Base-by-base conservation (phyloP, 1,140 invertebrate species). In the Muscidifurax raptorellus region DNA sequence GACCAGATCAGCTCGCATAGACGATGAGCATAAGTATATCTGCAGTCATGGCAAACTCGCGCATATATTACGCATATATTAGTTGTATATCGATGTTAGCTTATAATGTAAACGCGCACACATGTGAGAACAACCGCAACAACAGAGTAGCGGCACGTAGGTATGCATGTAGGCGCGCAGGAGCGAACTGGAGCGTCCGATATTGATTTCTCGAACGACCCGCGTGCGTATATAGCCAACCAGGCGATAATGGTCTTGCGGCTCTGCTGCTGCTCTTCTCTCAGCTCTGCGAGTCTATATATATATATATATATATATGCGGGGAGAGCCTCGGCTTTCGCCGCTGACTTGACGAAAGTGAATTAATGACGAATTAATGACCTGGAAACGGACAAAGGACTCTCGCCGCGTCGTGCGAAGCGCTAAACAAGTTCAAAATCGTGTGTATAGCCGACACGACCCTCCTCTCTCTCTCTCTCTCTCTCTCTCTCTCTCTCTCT, bases 151-250 rank as follows among this genome's bases (percentile, higher is more conserved):
- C 2, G 40, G 76, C 27, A 78, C 10, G 47, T 64, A 59, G 22
- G 25, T 75, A 44, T 76, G 40, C 25, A 44, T 47, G 59, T 30
- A 59, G 22, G 82, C 75, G 44, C 59, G 30, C 59, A 64, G 52
- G n/a, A n/a, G 27, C 66, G 66, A 83, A 83, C 75, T 71, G 75
- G 64, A 83, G 75, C 75, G 36, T 83, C 75, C 52, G 36, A 83
- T 83, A 83, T 83, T 83, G 82, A 83, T 83, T 83, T 77, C 64
- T 28, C 36, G 36, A 76, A 76, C 52, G 59, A 82, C 72, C 59
- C 32, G 72, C 25, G 64, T 40, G 67, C 3, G 67, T 52, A 71
- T 28, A 71, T 28, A 44, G 27, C 40, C 28, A 44, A 36, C 28
- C 13, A 52, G 27, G 36, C 67, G n/a, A 80, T 80, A 80, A 80